Conservation (phyloP, 2,797 vertebrate genomes). For the Thamnophis elegans region DNA sequence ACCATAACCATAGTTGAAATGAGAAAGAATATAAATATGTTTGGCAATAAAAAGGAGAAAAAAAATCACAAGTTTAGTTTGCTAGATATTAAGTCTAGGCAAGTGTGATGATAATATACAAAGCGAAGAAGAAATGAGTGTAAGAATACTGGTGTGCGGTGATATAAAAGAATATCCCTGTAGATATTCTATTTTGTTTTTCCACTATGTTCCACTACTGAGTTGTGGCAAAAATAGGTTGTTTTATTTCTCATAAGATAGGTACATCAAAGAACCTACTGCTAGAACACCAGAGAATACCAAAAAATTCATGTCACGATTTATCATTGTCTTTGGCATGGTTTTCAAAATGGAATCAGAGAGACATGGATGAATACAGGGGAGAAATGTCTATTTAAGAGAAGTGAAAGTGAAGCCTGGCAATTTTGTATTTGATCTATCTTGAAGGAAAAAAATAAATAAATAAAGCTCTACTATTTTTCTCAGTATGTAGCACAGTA, state of each 20-base stretch:
- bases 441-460: conserved; percentile 3
- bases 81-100: conserved; percentile 22
- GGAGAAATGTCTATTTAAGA: conserved; percentile 19
- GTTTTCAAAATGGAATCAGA: conserved; percentile 4
- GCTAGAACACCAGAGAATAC: conserved; percentile 29
- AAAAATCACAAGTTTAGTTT: conserved; percentile 9
- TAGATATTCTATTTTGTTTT: conserved; percentile 56
- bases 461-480: conserved; percentile 11
- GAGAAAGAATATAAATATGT: conserved; percentile 33
- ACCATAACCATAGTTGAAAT: background rate
- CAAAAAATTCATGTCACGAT: background rate
- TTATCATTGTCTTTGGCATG: conserved; percentile 13
- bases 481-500: background rate
- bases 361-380: conserved; percentile 10
- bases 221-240: conserved; percentile 47
- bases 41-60: background rate
- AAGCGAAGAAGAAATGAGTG: conserved; percentile 16
- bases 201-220: conserved; percentile 52
- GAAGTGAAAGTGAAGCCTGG: conserved; percentile 32
- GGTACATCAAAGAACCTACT: conserved; percentile 50
- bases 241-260: conserved; percentile 56
- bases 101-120: background rate
- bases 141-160: conserved; percentile 51
- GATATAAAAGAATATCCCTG: conserved; percentile 55
- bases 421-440: conserved; percentile 30